Evolutionary conservation across 2,113 vertebrate species (phyloP).

Genomic region (Garra rufa): DNA sequence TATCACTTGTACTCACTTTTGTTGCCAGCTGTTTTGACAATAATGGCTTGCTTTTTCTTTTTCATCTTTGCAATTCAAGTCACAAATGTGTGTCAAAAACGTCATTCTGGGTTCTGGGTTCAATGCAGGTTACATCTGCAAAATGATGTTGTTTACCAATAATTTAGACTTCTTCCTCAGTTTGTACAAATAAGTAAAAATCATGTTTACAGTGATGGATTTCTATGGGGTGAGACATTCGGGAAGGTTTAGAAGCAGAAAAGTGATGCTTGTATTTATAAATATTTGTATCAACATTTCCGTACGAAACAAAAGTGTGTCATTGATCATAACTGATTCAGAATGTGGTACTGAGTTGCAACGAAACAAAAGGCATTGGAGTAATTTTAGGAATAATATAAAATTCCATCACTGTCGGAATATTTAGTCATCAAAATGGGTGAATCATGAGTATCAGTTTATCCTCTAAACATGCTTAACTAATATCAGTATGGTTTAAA

Average conservation of each 20-base stretch:
- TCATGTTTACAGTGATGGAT: not conserved
- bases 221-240: not conserved
- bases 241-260: not conserved
- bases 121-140: not conserved
- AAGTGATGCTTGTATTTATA: not conserved
- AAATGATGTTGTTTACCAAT: not conserved
- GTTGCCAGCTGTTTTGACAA: too few relatives aligned
- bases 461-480: constrained; percentile 21
- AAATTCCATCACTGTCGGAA: constrained; percentile 11
- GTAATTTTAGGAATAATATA: not conserved
- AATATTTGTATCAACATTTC: not conserved
- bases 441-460: not conserved
- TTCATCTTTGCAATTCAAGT: too few relatives aligned
- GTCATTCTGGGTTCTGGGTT: not conserved
- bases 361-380: not conserved
- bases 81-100: not conserved
- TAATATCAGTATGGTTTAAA: constrained; percentile 41
- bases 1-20: too few relatives aligned
- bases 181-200: not conserved
- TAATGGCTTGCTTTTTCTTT: too few relatives aligned
- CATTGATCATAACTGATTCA: not conserved
- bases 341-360: not conserved
- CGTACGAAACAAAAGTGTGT: not conserved
- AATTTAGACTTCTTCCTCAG: not conserved
- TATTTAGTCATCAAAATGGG: not conserved